Conservation (phyloP, 2,113 vertebrate genomes). For the Chloebia gouldiae region DNA sequence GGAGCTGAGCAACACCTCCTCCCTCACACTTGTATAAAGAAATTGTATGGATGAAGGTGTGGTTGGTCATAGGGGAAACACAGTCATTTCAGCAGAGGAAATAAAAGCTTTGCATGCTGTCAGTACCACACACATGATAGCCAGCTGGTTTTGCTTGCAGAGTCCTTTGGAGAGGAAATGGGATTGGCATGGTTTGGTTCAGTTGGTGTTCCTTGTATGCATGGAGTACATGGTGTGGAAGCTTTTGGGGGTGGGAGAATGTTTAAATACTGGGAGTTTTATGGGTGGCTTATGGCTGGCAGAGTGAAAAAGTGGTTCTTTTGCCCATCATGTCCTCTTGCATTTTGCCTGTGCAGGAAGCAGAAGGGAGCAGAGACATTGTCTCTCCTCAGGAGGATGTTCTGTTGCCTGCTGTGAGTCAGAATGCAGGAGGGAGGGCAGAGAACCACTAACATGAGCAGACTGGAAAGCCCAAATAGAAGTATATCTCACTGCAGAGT, state of each 20-base stretch:
- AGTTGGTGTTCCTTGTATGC: not conserved
- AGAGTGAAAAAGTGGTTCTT: not conserved
- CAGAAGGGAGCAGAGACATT: not conserved
- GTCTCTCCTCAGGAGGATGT: not conserved
- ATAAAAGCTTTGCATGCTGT: not conserved
- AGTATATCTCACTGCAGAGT: not conserved
- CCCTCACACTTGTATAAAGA: not conserved
- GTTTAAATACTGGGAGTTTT: conserved; percentile 32
- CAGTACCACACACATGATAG: not conserved
- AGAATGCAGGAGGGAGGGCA: not conserved
- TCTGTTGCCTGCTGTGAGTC: not conserved
- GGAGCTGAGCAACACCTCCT: not conserved
- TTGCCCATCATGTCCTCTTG: not conserved
- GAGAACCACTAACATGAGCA: not conserved
- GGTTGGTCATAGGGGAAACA: not conserved
- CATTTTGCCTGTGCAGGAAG: not conserved
- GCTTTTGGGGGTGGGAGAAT: conserved; percentile 25
- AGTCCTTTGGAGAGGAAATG: not conserved
- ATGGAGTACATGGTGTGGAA: conserved; percentile 29
- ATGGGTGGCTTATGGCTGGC: not conserved
- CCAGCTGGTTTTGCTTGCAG: not conserved
- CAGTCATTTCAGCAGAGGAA: not conserved
- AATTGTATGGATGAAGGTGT: not conserved
- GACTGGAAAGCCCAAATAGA: not conserved
- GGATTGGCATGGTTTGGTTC: not conserved